These are phyloP conservation scores for Mantis religiosa DNA, from an alignment of 2,888 invertebrate genomes.

Conservation along the genomic window DNA sequence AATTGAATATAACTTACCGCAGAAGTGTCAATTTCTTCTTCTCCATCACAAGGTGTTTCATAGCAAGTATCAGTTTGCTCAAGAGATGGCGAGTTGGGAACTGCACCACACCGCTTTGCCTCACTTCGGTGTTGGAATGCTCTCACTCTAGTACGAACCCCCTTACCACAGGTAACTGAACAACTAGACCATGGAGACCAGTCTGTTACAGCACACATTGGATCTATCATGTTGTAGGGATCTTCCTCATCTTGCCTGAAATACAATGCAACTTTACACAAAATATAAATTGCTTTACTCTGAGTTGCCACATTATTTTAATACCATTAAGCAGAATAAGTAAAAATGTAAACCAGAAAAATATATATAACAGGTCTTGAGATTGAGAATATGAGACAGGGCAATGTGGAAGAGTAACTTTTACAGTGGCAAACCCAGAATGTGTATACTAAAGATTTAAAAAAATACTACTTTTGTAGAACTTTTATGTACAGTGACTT, in stretches of 20 bases:
- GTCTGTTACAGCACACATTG: conserved; percentile 39
- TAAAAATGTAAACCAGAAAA: no score
- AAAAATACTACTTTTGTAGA: no score
- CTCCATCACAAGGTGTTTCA: conserved; percentile 40
- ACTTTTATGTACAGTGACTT: no score
- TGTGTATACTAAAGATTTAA: no score
- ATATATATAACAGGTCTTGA: no score
- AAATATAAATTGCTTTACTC: background rate
- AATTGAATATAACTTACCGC: background rate
- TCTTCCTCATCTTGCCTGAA: background rate
- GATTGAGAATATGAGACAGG: no score
- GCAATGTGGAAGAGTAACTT: no score
- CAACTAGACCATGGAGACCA: conserved; percentile 51
- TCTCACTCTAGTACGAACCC: conserved; percentile 60
- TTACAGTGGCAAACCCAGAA: no score
- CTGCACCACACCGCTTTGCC: conserved; percentile 38
- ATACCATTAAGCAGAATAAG: no score
- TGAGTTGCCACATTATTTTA: no score
- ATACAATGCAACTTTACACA: background rate
- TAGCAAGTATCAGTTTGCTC: conserved; percentile 22
- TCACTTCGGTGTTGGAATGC: conserved; percentile 52
- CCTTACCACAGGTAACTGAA: conserved; percentile 48
- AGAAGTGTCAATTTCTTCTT: conserved; percentile 30
- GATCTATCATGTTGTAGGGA: background rate
- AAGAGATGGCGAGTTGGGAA: conserved; percentile 15